Percentiles rank a stretch among this genome's conserved stretches.
Evolutionary conservation across 2,113 vertebrate species (phyloP).

Genomic region (Misgurnus anguillicaudatus): DNA sequence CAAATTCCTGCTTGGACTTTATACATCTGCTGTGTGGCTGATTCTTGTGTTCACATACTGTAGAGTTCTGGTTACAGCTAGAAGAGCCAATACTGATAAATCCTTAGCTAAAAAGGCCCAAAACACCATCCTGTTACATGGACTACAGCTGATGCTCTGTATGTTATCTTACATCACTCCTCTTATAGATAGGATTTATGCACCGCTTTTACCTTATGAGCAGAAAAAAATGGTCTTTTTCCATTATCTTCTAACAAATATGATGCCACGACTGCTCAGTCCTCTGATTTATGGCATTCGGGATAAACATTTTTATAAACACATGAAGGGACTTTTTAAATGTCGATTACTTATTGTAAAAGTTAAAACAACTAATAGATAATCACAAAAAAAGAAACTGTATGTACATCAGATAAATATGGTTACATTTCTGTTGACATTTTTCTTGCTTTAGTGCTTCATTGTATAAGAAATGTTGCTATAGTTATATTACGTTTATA

Average conservation of each 20-base stretch:
- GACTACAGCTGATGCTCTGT: slow-evolving; percentile 61
- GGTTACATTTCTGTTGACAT: no score
- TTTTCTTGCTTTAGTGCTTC: background rate
- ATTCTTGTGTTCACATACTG: slow-evolving; percentile 63
- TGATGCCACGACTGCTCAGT: slow-evolving; percentile 64
- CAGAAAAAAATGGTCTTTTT: slow-evolving; percentile 40
- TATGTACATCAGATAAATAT: background rate
- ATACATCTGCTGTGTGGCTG: slow-evolving; percentile 60
- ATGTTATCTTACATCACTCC: slow-evolving; percentile 58
- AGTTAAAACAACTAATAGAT: background rate
- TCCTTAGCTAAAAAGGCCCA: slow-evolving; percentile 59
- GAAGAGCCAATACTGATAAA: slow-evolving; percentile 27
- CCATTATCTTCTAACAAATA: slow-evolving; percentile 50
- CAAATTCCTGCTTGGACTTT: slow-evolving; percentile 25
- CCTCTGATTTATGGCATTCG: slow-evolving; percentile 64
- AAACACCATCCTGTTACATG: slow-evolving; percentile 67
- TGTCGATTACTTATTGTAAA: slow-evolving; percentile 32
- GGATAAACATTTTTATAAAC: slow-evolving; percentile 57
- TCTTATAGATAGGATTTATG: background rate
- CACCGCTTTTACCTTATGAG: background rate
- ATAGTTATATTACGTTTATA: no score
- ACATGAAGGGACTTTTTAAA: slow-evolving; percentile 25
- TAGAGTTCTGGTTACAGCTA: slow-evolving; percentile 55
- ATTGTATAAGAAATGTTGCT: slow-evolving; percentile 4
- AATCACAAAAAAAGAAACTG: background rate